Base-by-base conservation (phyloP, 2,888 invertebrate species). In the Bellardia pandia region DNA sequence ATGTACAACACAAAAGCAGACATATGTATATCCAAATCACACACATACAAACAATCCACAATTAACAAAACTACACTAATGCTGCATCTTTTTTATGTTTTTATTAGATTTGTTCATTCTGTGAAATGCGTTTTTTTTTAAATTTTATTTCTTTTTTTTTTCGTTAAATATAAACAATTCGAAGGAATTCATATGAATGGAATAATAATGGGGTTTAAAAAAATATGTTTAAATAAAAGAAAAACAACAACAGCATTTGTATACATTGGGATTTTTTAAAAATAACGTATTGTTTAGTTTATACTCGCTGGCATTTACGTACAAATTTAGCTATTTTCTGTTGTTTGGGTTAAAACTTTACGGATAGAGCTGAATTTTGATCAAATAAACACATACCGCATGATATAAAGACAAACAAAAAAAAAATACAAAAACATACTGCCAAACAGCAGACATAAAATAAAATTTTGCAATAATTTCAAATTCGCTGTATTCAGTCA, bases 161-260 rank as follows among this genome's bases (percentile, higher is more conserved):
- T 78, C 13, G 58, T 16, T 16, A 23, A 58, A 62, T 83, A 53
- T 77, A 77, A 83, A 77, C 77, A 64, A 56, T 69, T 53, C 68
- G 42, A 45, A 64, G 48, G 42, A 71, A 71, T 77, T 78, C 51
- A 16, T 78, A 14, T 66, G 58, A 84, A 77, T 66, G 23, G 40
- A 48, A 75, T 51, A 48, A 58, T 69, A 68, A 51, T 42, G 53
- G 51, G 45, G 48, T 56, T 37, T 37, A 71, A 37, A 14, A 60
- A 66, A 72, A 45, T 45, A 53, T 76, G 69, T 62, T 64, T 53
- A 42, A 51, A 60, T 48, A 53, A 78, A 68, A 69, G 3, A 37
- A 56, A n/a, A 78, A 77, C 40, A 64, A 66, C 14, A 79, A 68
- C 48, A 51, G n/a, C 37, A 30, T 62, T 45, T 62, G 62, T 71